Conservation (phyloP, 1,140 invertebrate genomes). For the Cyrtorhinus lividipennis region DNA sequence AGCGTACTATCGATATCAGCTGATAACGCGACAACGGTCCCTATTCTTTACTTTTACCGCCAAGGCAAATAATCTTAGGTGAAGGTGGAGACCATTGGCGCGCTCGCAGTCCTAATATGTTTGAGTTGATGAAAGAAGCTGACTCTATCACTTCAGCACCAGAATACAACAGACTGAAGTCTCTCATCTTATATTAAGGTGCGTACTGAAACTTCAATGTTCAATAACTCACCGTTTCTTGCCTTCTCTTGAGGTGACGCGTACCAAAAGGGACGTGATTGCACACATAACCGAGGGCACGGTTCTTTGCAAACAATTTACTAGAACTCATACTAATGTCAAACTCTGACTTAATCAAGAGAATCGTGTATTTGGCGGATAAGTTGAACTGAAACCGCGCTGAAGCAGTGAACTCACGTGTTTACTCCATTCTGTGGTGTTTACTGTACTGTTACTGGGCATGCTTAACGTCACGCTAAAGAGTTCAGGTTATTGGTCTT, state of each 20-base stretch:
- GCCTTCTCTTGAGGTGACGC: constrained; percentile 66
- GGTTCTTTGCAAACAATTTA: constrained; percentile 65
- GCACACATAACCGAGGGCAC: constrained; percentile 83
- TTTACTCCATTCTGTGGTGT: no score
- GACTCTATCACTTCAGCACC: not conserved
- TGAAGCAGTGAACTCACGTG: no score
- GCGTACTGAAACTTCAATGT: not conserved
- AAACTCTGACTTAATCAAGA: no score
- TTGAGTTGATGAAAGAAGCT: not conserved
- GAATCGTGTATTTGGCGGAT: no score
- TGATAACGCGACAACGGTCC: no score
- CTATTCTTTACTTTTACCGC: not conserved
- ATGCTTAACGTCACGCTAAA: no score
- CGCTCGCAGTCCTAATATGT: not conserved
- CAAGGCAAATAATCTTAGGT: not conserved
- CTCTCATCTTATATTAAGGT: not conserved
- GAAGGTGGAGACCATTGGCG: not conserved
- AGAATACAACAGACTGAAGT: not conserved
- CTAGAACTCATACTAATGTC: constrained; percentile 33
- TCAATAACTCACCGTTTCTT: constrained; percentile 38
- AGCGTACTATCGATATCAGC: no score
- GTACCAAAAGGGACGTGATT: constrained; percentile 76
- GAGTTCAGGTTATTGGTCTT: no score
- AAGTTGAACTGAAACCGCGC: no score
- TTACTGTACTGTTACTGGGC: no score